Conservation (phyloP, 1,140 invertebrate species). For the Drosophila ercepeae region DNA sequence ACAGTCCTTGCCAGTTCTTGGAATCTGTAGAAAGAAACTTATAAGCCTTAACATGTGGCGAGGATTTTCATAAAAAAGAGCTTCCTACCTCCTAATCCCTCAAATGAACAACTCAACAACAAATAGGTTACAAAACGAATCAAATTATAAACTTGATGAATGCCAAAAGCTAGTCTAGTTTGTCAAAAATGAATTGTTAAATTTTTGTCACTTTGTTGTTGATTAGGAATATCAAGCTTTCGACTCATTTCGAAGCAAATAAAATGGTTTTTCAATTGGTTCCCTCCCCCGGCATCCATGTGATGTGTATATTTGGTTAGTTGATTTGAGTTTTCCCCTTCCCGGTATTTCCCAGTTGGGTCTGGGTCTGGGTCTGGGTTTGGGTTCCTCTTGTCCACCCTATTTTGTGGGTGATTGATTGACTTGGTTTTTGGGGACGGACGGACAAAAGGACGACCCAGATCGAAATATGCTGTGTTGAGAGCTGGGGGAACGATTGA, state of each 20-base stretch:
- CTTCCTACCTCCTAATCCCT: too few relatives aligned
- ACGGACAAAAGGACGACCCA: slow-evolving; percentile 20
- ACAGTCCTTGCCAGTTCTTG: too few relatives aligned
- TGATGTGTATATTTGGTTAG: slow-evolving; percentile 50
- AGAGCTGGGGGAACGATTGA: slow-evolving; percentile 24
- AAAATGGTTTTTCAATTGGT: slow-evolving; percentile 41
- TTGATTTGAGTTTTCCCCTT: slow-evolving; percentile 16
- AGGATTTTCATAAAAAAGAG: too few relatives aligned
- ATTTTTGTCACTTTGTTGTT: background rate
- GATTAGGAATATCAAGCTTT: background rate
- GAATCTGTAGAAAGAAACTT: too few relatives aligned
- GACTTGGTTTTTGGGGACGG: slow-evolving; percentile 39
- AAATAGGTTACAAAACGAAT: too few relatives aligned
- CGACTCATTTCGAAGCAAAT: slow-evolving; percentile 14
- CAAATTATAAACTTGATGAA: background rate
- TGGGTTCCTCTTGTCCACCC: slow-evolving; percentile 13
- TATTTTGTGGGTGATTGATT: slow-evolving; percentile 63
- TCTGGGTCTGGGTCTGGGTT: too few relatives aligned
- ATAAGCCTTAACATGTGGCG: too few relatives aligned
- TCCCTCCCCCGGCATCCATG: background rate
- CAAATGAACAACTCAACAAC: too few relatives aligned
- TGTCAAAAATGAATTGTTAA: background rate
- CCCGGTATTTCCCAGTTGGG: too few relatives aligned
- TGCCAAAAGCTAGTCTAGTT: background rate
- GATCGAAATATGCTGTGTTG: slow-evolving; percentile 3